A percentile compares a stretch with the other conserved stretches of the same genome.
phyloP scores from a whole-genome alignment of 2,113 vertebrate genomes.

The Varanus salvator region DNA sequence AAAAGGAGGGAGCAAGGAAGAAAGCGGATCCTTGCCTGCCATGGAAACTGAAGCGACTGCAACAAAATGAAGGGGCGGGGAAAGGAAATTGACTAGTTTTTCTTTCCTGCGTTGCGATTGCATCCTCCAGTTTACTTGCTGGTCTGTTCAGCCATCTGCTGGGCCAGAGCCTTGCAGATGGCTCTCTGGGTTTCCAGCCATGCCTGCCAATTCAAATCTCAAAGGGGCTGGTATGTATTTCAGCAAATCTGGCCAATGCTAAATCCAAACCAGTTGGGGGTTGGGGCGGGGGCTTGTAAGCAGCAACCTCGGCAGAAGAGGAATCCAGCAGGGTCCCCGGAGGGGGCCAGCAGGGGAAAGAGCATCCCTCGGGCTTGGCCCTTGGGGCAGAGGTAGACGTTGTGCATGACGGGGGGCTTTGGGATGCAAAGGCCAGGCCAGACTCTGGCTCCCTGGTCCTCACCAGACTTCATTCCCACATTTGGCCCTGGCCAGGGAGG shows the following conservation, averaged over 20 bases:
- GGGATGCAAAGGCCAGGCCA: too few species aligned
- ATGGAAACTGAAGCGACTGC: constrained; percentile 15
- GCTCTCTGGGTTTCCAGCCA: constrained; percentile 13
- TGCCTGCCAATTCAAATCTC: constrained; percentile 32
- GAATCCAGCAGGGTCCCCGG: background rate
- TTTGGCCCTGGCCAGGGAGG: too few species aligned
- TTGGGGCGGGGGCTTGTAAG: background rate
- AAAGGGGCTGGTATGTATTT: background rate
- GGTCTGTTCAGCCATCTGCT: constrained; percentile 2
- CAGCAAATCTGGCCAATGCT: background rate
- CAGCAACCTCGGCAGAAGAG: background rate
- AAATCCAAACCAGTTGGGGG: background rate
- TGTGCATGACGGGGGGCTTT: background rate
- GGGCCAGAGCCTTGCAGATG: constrained; percentile 5
- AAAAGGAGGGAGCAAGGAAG: background rate
- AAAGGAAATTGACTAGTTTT: background rate
- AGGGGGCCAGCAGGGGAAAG: background rate
- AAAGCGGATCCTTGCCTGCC: background rate
- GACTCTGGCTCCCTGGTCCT: too few species aligned
- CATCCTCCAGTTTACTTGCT: constrained; percentile 13
- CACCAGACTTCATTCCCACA: too few species aligned
- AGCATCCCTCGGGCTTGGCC: too few species aligned
- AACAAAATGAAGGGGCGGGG: background rate
- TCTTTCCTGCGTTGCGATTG: background rate
- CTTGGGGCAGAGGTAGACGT: background rate